Evolutionary conservation across 1,140 invertebrate species (phyloP).

Genomic region (Orussus abietinus): DNA sequence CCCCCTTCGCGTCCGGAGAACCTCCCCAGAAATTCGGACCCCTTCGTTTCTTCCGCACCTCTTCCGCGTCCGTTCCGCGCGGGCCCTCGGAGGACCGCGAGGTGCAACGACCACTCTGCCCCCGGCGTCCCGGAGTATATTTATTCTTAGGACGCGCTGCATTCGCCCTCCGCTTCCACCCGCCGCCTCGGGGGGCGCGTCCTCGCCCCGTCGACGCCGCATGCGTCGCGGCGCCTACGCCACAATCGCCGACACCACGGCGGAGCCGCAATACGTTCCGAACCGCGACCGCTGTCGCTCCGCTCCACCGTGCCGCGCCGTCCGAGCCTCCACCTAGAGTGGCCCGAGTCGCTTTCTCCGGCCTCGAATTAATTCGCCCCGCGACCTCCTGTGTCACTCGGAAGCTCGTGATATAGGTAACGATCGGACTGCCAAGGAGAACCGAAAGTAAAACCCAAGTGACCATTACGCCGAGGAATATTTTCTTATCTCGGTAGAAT

Average conservation of each 20-base stretch:
- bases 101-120: no score
- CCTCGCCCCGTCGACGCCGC: conserved; percentile 34
- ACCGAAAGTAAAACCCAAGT: no score
- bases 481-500: no score
- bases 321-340: no score
- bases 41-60: conserved; percentile 12
- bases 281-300: conserved; percentile 47
- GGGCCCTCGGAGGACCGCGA: no score
- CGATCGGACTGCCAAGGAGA: no score
- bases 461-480: no score
- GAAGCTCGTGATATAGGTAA: no score
- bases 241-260: conserved; percentile 30
- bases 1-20: conserved; percentile 20
- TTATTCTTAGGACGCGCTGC: conserved; percentile 41
- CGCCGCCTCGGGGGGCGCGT: conserved; percentile 20
- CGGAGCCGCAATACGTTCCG: conserved; percentile 46
- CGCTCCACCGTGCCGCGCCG: conserved; percentile 49
- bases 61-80: background rate
- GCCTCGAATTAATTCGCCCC: no score
- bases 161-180: conserved; percentile 16
- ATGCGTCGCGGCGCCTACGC: conserved; percentile 44
- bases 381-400: no score
- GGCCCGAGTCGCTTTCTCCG: no score
- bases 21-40: conserved; percentile 22
- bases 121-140: no score